Conservation (phyloP, 1,140 invertebrate genomes). For the Trichoplusia ni region DNA sequence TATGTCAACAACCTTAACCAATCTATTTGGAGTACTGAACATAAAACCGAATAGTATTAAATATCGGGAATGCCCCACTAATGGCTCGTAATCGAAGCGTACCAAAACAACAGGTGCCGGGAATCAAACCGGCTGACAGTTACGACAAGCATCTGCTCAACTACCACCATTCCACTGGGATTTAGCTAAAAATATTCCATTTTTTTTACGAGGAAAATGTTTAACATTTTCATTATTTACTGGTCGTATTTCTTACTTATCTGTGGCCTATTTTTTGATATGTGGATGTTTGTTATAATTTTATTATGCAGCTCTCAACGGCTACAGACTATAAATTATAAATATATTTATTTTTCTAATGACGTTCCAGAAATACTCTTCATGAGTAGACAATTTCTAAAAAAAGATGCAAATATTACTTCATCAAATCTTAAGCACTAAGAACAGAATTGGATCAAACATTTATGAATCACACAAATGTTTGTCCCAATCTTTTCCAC, state of each 20-base stretch:
- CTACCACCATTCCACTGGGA: slow-evolving; percentile 37
- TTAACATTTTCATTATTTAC: slow-evolving; percentile 13
- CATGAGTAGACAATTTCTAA: no score
- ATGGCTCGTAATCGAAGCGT: slow-evolving; percentile 71
- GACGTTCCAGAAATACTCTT: no score
- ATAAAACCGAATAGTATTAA: slow-evolving; percentile 57
- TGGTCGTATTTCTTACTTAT: slow-evolving; percentile 10
- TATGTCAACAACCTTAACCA: slow-evolving; percentile 21
- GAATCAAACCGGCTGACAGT: slow-evolving; percentile 71
- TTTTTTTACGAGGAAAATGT: slow-evolving; percentile 2
- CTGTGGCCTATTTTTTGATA: slow-evolving; percentile 7
- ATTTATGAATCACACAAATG: no score
- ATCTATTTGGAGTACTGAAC: slow-evolving; percentile 23
- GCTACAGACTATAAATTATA: no score
- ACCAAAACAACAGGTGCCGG: slow-evolving; percentile 71
- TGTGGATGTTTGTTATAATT: no score
- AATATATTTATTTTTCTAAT: no score
- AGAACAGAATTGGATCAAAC: no score
- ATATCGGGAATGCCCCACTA: slow-evolving; percentile 59
- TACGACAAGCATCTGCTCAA: slow-evolving; percentile 57
- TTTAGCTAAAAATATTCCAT: slow-evolving; percentile 26
- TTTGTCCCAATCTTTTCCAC: no score
- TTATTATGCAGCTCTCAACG: neutral
- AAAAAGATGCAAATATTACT: no score
- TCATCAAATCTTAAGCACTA: no score